Evolutionary conservation across 2,113 vertebrate genomes (phyloP).

Genomic region (Empidonax traillii): DNA sequence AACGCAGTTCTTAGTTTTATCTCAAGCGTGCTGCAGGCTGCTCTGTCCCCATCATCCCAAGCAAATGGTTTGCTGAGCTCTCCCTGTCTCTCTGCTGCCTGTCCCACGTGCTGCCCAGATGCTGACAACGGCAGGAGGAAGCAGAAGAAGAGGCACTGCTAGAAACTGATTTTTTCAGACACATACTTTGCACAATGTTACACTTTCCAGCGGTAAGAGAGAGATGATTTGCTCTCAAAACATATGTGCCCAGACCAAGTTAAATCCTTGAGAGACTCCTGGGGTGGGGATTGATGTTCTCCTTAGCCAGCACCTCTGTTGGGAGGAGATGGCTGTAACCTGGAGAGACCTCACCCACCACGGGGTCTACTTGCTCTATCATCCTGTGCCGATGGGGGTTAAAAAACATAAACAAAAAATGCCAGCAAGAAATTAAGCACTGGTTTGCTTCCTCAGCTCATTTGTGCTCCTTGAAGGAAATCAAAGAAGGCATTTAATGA

Average conservation of each 20-base stretch:
- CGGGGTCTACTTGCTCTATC: accelerated
- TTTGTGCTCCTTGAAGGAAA: not conserved
- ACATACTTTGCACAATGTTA: not conserved
- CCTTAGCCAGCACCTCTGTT: accelerated
- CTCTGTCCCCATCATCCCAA: not conserved
- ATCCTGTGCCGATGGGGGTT: accelerated
- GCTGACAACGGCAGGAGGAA: not conserved
- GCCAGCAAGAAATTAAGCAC: not conserved
- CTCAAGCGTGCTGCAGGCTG: not conserved
- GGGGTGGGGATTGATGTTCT: accelerated
- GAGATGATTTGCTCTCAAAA: not conserved
- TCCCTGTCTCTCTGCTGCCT: not conserved
- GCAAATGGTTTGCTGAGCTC: not conserved
- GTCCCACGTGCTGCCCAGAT: not conserved
- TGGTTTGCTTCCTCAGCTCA: not conserved
- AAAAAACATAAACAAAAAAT: not conserved
- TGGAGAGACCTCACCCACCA: not conserved
- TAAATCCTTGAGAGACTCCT: not conserved
- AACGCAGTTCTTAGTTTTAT: not conserved
- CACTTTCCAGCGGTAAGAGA: not conserved
- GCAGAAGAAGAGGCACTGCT: not conserved
- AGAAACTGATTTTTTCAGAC: not conserved
- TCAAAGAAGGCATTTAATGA: not conserved
- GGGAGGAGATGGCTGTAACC: not conserved
- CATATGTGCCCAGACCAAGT: not conserved